Conservation (phyloP, 2,888 invertebrate genomes). For the Plebejus melissa region DNA sequence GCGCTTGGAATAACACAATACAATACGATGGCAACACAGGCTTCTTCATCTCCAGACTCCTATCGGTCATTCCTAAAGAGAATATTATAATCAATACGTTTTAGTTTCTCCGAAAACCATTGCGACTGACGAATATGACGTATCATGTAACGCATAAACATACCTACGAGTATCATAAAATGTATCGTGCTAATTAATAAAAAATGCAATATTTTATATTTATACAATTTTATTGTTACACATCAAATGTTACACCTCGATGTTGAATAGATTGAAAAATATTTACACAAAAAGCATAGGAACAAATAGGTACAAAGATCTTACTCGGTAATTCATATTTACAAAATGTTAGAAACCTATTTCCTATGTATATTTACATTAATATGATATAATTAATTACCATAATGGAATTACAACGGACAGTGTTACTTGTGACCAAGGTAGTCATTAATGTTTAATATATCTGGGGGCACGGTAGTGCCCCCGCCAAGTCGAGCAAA, state of each 20-base stretch:
- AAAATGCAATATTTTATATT: slow-evolving; percentile 19
- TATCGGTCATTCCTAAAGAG: too few species aligned
- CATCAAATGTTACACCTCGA: slow-evolving; percentile 19
- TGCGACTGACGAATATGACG: too few species aligned
- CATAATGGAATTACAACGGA: slow-evolving; percentile 9
- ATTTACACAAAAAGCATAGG: slow-evolving; percentile 24
- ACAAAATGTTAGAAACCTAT: slow-evolving; percentile 9
- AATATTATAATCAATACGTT: too few species aligned
- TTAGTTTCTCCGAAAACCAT: too few species aligned
- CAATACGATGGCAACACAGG: too few species aligned
- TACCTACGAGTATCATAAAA: not conserved
- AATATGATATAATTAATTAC: not conserved
- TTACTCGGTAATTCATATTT: slow-evolving; percentile 10
- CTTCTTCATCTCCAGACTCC: too few species aligned
- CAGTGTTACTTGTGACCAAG: not conserved
- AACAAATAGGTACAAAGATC: slow-evolving; percentile 15
- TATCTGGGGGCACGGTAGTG: too few species aligned
- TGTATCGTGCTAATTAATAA: not conserved
- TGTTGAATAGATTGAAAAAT: slow-evolving; percentile 13
- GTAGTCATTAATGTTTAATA: not conserved
- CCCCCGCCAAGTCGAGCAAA: too few species aligned
- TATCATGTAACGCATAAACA: too few species aligned
- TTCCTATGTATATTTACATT: slow-evolving; percentile 9
- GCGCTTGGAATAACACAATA: too few species aligned
- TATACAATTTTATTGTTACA: slow-evolving; percentile 23